A percentile compares a stretch with the other conserved stretches of the same genome.
Conservation (phyloP, 2,113 vertebrate species). For the Podocnemis expansa region DNA sequence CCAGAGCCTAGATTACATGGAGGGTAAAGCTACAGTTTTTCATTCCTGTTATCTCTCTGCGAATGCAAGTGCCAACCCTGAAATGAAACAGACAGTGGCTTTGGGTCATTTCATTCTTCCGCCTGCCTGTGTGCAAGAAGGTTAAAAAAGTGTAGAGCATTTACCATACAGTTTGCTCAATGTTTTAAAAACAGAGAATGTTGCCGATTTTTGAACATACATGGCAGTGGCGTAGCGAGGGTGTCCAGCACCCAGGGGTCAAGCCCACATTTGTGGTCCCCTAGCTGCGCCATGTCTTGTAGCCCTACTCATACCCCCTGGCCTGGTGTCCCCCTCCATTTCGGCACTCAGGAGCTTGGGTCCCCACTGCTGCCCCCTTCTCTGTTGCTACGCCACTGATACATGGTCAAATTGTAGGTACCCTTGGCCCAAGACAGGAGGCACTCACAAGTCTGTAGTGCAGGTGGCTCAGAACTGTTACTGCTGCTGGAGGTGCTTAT, state of each 20-base stretch:
- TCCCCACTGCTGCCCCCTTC: too few species aligned
- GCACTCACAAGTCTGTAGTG: not conserved
- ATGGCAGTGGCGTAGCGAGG: too few species aligned
- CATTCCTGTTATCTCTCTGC: slow-evolving; percentile 75
- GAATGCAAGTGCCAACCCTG: not conserved
- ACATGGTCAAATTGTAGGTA: not conserved
- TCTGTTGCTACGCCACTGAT: too few species aligned
- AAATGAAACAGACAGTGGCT: slow-evolving; percentile 2
- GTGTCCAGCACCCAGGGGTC: too few species aligned
- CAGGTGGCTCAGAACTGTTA: not conserved
- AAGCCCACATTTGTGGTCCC: too few species aligned
- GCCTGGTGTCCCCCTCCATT: too few species aligned
- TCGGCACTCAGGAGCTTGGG: too few species aligned
- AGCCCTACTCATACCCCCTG: too few species aligned
- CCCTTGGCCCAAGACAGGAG: not conserved
- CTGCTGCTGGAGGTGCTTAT: not conserved
- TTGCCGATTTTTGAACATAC: not conserved
- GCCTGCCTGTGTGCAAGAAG: slow-evolving; percentile 79
- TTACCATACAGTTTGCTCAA: not conserved
- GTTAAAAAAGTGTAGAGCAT: slow-evolving; percentile 60
- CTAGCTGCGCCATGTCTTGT: too few species aligned
- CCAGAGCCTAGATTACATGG: slow-evolving; percentile 76
- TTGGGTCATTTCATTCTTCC: slow-evolving; percentile 81
- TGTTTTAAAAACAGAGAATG: not conserved
- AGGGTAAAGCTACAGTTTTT: slow-evolving; percentile 79